Evolutionary conservation across 2,797 vertebrate genomes (phyloP), one percentile per base, ranked within the genome.

Genomic region (Epinephelus awoara): DNA sequence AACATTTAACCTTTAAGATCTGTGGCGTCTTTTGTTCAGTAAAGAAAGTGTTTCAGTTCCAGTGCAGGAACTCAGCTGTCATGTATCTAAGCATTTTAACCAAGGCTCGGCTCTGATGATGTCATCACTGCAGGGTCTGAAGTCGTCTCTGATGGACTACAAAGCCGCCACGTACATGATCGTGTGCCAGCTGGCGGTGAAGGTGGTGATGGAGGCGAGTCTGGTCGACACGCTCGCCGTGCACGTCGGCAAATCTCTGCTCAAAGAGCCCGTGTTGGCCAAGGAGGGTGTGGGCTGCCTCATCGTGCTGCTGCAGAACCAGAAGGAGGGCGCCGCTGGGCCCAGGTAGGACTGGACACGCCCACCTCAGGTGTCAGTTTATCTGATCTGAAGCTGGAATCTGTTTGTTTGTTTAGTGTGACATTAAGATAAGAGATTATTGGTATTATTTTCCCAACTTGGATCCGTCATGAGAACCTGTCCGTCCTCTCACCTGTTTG

Each of bases 131-230:
- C 91, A 99, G 98, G 98, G 98, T 15, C 93, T 99, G 79, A 98
- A 96, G 91, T 98, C 97, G 0, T 82, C 95, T 9, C 71, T 98
- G 62, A 80, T 86, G 4, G 98, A 99, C 96, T 98, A 97, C 88
- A 97, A 95, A 93, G 97, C 97, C 18, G 96, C 97, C 75, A 96
- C 97, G 2, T 98, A 98, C 84, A 99, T 99, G 97, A 95, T 99
- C 18, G 94, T 98, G 72, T 96, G 96, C 85, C 97, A 99, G 91
- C 92, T 99, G 82, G 96, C 96, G 1, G 96, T 97, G 75, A 98
- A 96, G 92, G 96, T 96, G 75, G 93, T 94, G 34, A 94, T 99
- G 95, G 97, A 97, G 85, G 75, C 87, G 1, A 79, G 92, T 5
- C 92, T 99, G 81, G 94, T 98, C 5, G 93, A 96, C 85, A 93